phyloP scores from a whole-genome alignment of 2,113 vertebrate genomes.

The Trinectes maculatus region DNA sequence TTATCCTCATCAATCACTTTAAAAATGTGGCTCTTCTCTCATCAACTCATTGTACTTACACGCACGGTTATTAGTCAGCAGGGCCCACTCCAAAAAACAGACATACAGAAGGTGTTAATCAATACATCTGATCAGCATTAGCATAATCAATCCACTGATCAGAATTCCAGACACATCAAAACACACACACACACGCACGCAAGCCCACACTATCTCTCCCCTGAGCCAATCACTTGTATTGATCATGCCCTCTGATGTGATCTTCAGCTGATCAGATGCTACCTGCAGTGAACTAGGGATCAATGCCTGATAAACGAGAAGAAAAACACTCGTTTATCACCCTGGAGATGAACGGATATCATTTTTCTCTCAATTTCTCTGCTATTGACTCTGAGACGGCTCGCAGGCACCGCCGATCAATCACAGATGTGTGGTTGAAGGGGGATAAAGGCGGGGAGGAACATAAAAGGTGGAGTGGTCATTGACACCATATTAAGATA shows the following conservation, averaged over 20 bases:
- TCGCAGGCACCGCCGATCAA: conserved; percentile 70
- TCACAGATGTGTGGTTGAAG: conserved; percentile 72
- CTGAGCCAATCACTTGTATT: conserved; percentile 74
- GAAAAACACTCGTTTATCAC: conserved; percentile 82
- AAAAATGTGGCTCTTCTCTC: conserved; percentile 1
- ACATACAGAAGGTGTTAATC: conserved; percentile 65
- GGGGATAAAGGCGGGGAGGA: conserved; percentile 55
- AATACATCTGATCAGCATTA: conserved; percentile 73
- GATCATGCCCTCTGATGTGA: conserved; percentile 78
- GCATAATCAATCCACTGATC: conserved; percentile 75
- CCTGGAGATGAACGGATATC: conserved; percentile 77
- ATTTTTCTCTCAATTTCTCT: conserved; percentile 80
- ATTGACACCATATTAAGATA: conserved; percentile 64
- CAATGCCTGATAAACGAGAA: conserved; percentile 80
- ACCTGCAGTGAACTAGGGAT: conserved; percentile 75
- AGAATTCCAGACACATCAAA: conserved; percentile 73
- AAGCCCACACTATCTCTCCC: conserved; percentile 1
- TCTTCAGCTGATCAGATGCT: conserved; percentile 80
- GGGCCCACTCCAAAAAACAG: conserved; percentile 47
- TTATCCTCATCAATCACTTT: background rate
- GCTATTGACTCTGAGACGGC: conserved; percentile 72
- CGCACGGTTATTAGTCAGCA: conserved; percentile 25
- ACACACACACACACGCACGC: conserved; percentile 19
- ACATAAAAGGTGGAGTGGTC: conserved; percentile 58
- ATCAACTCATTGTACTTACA: conserved; percentile 13